Conservation (phyloP, 1,140 invertebrate genomes). For the Drosophila pandora region DNA sequence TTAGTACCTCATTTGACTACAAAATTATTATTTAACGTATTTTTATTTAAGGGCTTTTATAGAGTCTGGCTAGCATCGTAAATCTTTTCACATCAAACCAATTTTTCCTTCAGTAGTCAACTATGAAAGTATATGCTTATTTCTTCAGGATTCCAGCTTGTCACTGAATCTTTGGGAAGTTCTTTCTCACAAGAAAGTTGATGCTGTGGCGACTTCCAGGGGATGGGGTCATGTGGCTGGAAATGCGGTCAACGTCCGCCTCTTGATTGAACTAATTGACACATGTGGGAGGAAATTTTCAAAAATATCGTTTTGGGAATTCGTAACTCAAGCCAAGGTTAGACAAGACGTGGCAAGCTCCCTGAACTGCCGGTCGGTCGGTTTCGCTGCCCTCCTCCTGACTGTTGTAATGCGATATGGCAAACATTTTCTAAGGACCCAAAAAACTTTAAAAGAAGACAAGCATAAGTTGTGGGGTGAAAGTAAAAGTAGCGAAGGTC, state of each 20-base stretch:
- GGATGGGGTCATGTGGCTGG: conserved; percentile 1
- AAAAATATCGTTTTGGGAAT: conserved; percentile 55
- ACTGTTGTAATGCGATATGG: conserved; percentile 75
- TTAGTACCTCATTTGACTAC: too few species aligned
- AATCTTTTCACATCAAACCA: too few species aligned
- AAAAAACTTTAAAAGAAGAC: conserved; percentile 67
- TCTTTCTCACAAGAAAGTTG: not conserved
- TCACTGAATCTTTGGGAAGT: not conserved
- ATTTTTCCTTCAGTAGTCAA: too few species aligned
- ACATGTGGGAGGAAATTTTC: conserved; percentile 50
- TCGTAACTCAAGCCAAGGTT: conserved; percentile 48
- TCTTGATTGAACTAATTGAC: conserved; percentile 79
- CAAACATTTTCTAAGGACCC: conserved; percentile 63
- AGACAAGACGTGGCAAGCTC: conserved; percentile 9
- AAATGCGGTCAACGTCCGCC: conserved; percentile 56
- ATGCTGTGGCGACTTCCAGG: conserved; percentile 9
- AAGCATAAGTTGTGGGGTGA: conserved; percentile 40
- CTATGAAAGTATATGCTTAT: too few species aligned
- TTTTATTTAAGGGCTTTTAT: too few species aligned
- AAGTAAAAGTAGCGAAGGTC: conserved; percentile 82
- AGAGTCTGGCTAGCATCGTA: too few species aligned
- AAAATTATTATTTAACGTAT: too few species aligned
- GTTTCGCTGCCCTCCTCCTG: conserved; percentile 4
- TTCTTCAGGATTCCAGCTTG: too few species aligned
- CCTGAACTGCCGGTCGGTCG: conserved; percentile 22